Conservation (phyloP, 2,797 vertebrate genomes). For the Chaenodraco wilsoni region DNA sequence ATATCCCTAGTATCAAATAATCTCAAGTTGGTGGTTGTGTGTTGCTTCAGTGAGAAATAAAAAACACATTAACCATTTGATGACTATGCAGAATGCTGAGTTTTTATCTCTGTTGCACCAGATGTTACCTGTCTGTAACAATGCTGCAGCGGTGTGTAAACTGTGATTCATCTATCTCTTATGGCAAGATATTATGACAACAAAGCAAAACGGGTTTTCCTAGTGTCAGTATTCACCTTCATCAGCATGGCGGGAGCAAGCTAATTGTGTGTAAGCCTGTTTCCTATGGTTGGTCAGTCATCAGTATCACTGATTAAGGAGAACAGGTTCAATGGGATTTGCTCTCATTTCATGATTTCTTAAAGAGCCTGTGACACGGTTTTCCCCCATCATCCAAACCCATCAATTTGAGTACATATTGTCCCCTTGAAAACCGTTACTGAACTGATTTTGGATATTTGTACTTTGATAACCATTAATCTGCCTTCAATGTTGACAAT, state of each 20-base stretch:
- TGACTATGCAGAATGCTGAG: slow-evolving; percentile 49
- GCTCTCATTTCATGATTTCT: slow-evolving; percentile 13
- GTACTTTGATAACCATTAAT: too few species aligned
- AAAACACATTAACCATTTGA: slow-evolving; percentile 50
- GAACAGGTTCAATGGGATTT: slow-evolving; percentile 3
- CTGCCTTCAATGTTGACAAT: too few species aligned
- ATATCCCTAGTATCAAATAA: slow-evolving; percentile 5
- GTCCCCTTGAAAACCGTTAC: too few species aligned
- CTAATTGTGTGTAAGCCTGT: slow-evolving; percentile 9
- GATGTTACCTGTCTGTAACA: slow-evolving; percentile 51
- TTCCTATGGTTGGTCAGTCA: slow-evolving; percentile 24
- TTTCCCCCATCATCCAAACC: too few species aligned
- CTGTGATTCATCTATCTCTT: slow-evolving; percentile 60
- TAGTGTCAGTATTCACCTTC: slow-evolving; percentile 39
- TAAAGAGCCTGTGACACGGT: too few species aligned
- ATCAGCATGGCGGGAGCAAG: slow-evolving; percentile 52
- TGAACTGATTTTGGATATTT: too few species aligned
- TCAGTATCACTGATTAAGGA: slow-evolving; percentile 11
- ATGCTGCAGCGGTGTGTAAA: slow-evolving; percentile 32
- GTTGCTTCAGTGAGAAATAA: slow-evolving; percentile 7
- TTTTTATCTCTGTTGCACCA: slow-evolving; percentile 44
- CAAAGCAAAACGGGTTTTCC: slow-evolving; percentile 61
- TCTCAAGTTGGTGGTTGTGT: slow-evolving; percentile 25
- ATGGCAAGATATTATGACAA: slow-evolving; percentile 67
- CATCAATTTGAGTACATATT: too few species aligned